phyloP scores from a whole-genome alignment of 2,113 vertebrate species.

The Cyprinodon brontotheroides region DNA sequence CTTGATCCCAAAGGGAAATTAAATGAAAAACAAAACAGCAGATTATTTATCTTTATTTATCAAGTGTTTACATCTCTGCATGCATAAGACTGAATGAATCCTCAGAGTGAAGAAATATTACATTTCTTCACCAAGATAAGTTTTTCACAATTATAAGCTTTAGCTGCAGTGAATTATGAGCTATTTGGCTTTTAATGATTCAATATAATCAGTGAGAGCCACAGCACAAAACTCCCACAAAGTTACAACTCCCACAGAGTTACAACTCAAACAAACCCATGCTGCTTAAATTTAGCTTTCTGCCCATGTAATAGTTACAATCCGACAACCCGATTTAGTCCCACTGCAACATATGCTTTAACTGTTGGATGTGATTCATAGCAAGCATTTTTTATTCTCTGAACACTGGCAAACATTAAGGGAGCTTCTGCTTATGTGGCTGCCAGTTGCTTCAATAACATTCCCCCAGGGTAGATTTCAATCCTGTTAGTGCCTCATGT shows the following conservation, averaged over 20 bases:
- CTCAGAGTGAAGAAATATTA: not conserved
- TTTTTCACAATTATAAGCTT: not conserved
- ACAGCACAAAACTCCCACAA: conserved; percentile 6
- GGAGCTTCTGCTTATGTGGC: conserved; percentile 4
- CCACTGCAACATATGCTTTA: conserved; percentile 23
- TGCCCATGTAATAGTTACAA: conserved; percentile 18
- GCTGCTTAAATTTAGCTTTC: conserved; percentile 23
- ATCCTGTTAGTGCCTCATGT: conserved; percentile 27
- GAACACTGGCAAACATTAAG: conserved; percentile 25
- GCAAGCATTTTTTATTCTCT: conserved; percentile 7
- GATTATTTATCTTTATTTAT: not conserved
- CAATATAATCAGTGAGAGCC: conserved; percentile 35
- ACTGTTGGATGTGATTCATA: conserved; percentile 23
- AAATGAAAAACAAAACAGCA: not conserved
- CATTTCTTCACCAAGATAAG: not conserved
- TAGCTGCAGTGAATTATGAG: conserved; percentile 13
- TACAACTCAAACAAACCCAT: conserved; percentile 45
- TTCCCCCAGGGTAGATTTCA: conserved; percentile 57
- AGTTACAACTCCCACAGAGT: conserved; percentile 25
- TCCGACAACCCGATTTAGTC: conserved; percentile 40
- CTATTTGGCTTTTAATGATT: conserved; percentile 48
- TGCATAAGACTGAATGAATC: not conserved
- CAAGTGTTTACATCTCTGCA: not conserved
- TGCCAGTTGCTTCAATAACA: conserved; percentile 69
- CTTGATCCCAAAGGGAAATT: too few relatives aligned